Evolutionary conservation across 1,140 invertebrate species (phyloP).

Genomic region (Glossosoma conforme): DNA sequence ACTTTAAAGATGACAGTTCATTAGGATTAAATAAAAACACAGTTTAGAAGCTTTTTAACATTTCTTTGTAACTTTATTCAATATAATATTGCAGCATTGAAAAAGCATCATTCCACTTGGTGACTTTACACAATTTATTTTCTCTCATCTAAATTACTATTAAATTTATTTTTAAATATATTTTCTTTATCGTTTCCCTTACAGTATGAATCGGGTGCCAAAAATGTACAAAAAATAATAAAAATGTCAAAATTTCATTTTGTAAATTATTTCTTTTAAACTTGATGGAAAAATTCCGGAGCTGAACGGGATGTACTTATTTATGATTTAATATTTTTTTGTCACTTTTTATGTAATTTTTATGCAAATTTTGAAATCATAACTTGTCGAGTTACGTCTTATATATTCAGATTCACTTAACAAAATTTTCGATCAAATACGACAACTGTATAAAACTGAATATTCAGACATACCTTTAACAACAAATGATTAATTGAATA

Average conservation of each 20-base stretch:
- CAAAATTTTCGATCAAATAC: no score
- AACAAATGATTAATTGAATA: no score
- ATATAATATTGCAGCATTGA: slow-evolving; percentile 31
- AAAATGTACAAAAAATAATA: slow-evolving; percentile 21
- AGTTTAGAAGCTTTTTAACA: slow-evolving; percentile 24
- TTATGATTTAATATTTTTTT: not conserved
- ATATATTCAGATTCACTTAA: no score
- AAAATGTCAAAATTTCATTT: slow-evolving; percentile 17
- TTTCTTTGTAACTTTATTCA: slow-evolving; percentile 26
- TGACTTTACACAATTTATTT: slow-evolving; percentile 23
- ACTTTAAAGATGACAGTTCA: not conserved
- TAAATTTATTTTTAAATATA: slow-evolving; percentile 11
- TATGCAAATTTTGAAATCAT: no score
- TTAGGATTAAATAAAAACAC: slow-evolving; percentile 19
- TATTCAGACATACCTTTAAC: no score
- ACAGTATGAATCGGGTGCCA: slow-evolving; percentile 21
- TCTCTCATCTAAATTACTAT: slow-evolving; percentile 14
- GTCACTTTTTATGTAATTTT: not conserved
- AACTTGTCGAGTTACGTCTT: no score
- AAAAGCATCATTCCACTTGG: slow-evolving; percentile 25
- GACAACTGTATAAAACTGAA: no score
- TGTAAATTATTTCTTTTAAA: slow-evolving; percentile 4
- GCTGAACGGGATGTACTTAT: not conserved
- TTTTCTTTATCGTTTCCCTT: slow-evolving; percentile 12
- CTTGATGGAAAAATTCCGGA: not conserved